These are phyloP conservation scores for Pelmatolapia mariae DNA, from an alignment of 2,113 vertebrate genomes.

Conservation along the genomic window DNA sequence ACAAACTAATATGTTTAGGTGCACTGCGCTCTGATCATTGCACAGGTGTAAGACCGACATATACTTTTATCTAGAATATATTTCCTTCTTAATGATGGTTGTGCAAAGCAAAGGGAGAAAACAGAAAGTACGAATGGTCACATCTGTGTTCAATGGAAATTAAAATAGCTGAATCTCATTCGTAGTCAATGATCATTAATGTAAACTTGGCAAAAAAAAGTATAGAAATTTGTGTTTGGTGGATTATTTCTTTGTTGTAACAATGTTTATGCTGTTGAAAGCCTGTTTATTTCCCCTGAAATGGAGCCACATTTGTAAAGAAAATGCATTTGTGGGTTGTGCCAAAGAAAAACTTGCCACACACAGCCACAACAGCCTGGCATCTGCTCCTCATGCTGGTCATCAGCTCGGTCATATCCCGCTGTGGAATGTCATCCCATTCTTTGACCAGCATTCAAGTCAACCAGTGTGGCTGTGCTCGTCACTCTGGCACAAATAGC, in stretches of 20 bases:
- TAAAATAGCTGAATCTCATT: not conserved
- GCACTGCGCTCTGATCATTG: not conserved
- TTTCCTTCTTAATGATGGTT: not conserved
- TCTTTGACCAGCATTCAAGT: not conserved
- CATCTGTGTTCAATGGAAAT: not conserved
- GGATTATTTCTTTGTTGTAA: not conserved
- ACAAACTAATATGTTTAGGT: not conserved
- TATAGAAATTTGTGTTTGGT: not conserved
- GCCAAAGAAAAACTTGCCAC: not conserved
- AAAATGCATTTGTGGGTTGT: not conserved
- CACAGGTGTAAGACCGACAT: not conserved
- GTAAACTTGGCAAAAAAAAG: not conserved
- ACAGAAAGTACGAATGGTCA: not conserved
- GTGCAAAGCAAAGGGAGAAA: not conserved
- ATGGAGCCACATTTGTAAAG: not conserved
- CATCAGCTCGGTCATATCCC: not conserved
- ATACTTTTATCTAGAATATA: not conserved
- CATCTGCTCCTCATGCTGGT: not conserved
- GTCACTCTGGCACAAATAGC: not conserved
- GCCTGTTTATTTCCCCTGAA: not conserved
- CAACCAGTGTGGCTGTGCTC: not conserved
- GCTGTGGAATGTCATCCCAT: not conserved
- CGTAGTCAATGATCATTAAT: not conserved
- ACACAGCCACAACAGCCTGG: not conserved
- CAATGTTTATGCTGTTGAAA: not conserved